Evolutionary conservation across 2,797 vertebrate genomes (phyloP), one percentile per base, ranked within the genome.

Genomic region (Dallia pectoralis): DNA sequence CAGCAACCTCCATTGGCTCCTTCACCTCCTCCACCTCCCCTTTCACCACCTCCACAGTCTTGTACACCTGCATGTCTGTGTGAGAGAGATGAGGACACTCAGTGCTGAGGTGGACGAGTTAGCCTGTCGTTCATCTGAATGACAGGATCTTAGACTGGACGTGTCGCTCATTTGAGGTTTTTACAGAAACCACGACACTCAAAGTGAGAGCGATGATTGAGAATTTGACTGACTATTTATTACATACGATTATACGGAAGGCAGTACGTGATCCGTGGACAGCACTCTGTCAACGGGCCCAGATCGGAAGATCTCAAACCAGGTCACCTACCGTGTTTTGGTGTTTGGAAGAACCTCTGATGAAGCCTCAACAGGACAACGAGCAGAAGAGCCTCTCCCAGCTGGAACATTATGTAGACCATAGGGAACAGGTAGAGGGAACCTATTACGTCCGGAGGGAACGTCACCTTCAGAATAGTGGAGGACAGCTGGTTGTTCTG

Each of bases 391-490:
- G 90, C 93, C 82, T 95, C 94, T 3, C 36, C 73, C 33, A 93
- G 0, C 82, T 97, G 94, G 73, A 93, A 92, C 2, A 79, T 5
- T 8, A 80, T 9, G 63, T 93, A 94, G 71, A 96, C 69, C 1
- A 90, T 3, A 0, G 94, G 93, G 83, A 95, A 96, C 69, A 95
- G 82, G 71, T 93, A 94, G 22, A 95, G 87, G 0, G 91, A 82
- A 0, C 93, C 91, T 0, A 93, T 92, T 53, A 79, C 62, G 25
- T 89, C 90, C 2, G 84, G 79, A 9, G 86, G 19, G 0, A 96
- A 96, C 36, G 90, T 30, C 1, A 93, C 33, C 65, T 94, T 95
- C 82, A 96, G 87, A 40, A 95, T 87, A 49, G 93, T 82, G 0
- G 64, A 29, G 75, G 93, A 93, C 73, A 97, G 81, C 19, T 93